Evolutionary conservation across 1,140 invertebrate species (phyloP).

Genomic region (Apolygus lucorum): DNA sequence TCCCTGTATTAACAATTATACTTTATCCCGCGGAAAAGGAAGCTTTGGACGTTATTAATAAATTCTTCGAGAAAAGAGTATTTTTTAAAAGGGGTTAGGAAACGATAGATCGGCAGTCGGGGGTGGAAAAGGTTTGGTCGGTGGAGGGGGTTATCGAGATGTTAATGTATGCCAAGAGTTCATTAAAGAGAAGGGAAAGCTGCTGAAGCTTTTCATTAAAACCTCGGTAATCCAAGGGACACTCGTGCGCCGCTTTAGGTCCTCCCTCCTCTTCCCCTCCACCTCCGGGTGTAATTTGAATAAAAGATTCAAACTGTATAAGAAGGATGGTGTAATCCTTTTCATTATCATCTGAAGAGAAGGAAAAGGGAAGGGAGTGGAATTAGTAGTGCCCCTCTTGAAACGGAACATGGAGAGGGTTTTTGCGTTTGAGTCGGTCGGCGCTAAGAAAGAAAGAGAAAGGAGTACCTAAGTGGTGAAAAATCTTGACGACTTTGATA

Average conservation of each 20-base stretch:
- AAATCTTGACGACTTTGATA: too few species aligned
- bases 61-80: conserved; percentile 2
- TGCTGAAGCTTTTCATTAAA: conserved; percentile 14
- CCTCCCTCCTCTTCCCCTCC: too few species aligned
- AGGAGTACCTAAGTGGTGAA: too few species aligned
- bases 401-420: too few species aligned
- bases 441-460: too few species aligned
- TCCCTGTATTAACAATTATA: conserved; percentile 14
- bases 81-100: not conserved
- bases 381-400: too few species aligned
- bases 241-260: too few species aligned
- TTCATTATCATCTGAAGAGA: conserved; percentile 15
- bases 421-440: too few species aligned
- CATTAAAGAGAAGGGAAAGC: conserved; percentile 4
- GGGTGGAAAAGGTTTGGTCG: not conserved
- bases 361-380: too few species aligned
- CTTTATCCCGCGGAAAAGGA: not conserved
- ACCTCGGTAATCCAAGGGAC: conserved; percentile 12
- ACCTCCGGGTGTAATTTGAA: conserved; percentile 7
- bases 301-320: conserved; percentile 20
- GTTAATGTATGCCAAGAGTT: conserved; percentile 17
- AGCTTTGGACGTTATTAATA: conserved; percentile 14
- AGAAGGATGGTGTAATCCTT: conserved; percentile 15
- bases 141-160: conserved; percentile 10
- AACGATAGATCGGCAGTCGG: not conserved